Evolutionary conservation across 2,797 vertebrate species (phyloP), one percentile per base, ranked within the genome.

Genomic region (Pelochelys cantorii): DNA sequence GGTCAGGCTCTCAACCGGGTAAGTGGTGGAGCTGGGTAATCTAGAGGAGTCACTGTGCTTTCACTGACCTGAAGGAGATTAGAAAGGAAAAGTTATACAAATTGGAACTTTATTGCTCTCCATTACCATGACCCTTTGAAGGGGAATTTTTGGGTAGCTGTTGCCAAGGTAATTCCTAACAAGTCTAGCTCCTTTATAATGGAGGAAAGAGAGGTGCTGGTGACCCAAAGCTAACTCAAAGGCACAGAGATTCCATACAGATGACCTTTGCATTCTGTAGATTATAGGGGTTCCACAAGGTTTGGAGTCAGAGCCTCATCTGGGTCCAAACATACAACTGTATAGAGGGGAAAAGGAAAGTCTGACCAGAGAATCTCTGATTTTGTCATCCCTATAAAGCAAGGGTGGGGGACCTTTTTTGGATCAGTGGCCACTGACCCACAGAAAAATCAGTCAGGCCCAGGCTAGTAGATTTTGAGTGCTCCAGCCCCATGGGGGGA

Each of bases 1-100:
- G 65, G 4, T 48, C 79, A 3, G 29, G 83, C 54, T 55, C 77
- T 1, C 4, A 84, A 1, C 3, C 85, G 71, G 0, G 0, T 0
- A 1, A 52, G 86, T 14, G 10, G 65, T 14, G 22, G 3, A 2
- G 3, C 0, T 1, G 11, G 10, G 23, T 80, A 80, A 59, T 62
- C 42, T 59, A 23, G 1, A 8, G 59, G 29, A 22, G 18, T 71
- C 2, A 6, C 22, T 12, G n/a, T 80, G 56, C 23, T 7, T 7
- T 34, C 20, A 34, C 20, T 9, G 3, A 84, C 37, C 62, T 59
- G 18, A 48, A 48, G 25, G 12, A 42, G 18, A 59, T 56, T 23
- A 79, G 8, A n/a, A 13, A 81, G 20, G 4, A 88, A 85, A 93
- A 1, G 1, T 77, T 17, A 37, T 74, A 4, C 3, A 6, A 1